Evolutionary conservation across 2,797 vertebrate species (phyloP).

Genomic region (Micromesistius poutassou): DNA sequence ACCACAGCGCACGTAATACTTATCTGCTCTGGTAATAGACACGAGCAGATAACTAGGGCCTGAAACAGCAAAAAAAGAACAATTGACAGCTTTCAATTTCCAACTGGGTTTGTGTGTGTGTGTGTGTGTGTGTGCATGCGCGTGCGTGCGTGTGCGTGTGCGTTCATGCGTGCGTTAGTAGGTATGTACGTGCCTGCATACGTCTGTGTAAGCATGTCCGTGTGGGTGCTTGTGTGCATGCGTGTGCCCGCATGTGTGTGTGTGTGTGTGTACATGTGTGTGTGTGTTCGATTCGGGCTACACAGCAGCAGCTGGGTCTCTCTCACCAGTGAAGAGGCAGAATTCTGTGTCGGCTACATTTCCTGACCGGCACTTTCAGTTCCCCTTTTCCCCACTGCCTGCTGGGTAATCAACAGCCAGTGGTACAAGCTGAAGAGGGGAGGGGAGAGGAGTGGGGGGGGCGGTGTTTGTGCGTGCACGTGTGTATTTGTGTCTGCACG

Average conservation of each 20-base stretch:
- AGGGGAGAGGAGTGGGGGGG: too few species aligned
- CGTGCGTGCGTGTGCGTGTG: too few species aligned
- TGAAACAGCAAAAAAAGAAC: neutral
- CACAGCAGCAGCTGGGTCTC: slow-evolving; percentile 55
- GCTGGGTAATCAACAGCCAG: slow-evolving; percentile 40
- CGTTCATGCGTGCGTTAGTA: too few species aligned
- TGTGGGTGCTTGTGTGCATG: neutral
- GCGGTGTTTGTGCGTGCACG: neutral
- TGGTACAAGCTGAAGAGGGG: too few species aligned
- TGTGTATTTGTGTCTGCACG: neutral
- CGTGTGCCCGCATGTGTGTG: too few species aligned
- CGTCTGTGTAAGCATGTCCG: too few species aligned
- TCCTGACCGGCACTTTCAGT: slow-evolving; percentile 61
- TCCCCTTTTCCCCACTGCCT: slow-evolving; percentile 49
- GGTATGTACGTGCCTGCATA: too few species aligned
- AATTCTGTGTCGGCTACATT: slow-evolving; percentile 52
- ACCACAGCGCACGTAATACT: neutral
- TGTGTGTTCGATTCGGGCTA: slow-evolving; percentile 15
- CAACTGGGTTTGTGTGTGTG: neutral
- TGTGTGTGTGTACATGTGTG: too few species aligned
- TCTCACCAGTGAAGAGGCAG: slow-evolving; percentile 48
- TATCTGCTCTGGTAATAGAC: too few species aligned
- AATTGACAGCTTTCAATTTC: neutral
- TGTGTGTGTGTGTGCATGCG: neutral
- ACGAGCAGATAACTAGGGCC: neutral